A percentile compares a stretch with the other conserved stretches of the same genome.
These are phyloP conservation scores for Alouatta palliata DNA, from an alignment of 2,113 vertebrate species.

Conservation along the genomic window DNA sequence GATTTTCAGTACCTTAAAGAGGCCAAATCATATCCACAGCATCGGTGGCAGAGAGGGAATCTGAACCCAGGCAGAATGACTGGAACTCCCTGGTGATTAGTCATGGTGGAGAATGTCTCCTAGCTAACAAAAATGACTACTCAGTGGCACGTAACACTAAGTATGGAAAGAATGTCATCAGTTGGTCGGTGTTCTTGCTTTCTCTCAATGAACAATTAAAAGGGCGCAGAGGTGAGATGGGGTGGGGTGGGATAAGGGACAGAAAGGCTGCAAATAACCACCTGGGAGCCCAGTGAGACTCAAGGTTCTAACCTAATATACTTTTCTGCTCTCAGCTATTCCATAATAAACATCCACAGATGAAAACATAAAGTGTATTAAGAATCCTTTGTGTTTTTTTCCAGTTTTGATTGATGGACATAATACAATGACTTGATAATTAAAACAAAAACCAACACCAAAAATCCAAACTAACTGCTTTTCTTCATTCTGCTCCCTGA, in stretches of 20 bases:
- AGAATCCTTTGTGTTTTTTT: no score
- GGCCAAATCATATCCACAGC: no score
- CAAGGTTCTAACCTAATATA: rapidly evolving
- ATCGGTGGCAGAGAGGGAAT: background rate
- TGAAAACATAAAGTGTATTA: background rate
- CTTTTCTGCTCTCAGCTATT: background rate
- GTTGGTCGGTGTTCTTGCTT: background rate
- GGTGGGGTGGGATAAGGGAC: background rate
- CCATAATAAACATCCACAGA: background rate
- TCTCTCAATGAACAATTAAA: background rate
- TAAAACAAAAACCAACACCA: background rate
- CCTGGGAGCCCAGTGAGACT: background rate
- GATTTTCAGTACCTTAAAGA: background rate
- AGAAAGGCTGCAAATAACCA: background rate
- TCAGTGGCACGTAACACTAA: background rate
- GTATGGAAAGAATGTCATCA: background rate
- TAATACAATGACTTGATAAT: background rate
- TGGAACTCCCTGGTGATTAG: background rate
- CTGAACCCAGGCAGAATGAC: background rate
- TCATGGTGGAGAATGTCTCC: background rate
- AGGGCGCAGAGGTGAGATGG: background rate
- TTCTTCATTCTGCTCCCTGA: background rate
- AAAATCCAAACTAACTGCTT: background rate
- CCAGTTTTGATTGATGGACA: background rate
- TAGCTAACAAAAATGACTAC: background rate